phyloP scores from a whole-genome alignment of 2,113 vertebrate species.

The Triplophysa dalaica region DNA sequence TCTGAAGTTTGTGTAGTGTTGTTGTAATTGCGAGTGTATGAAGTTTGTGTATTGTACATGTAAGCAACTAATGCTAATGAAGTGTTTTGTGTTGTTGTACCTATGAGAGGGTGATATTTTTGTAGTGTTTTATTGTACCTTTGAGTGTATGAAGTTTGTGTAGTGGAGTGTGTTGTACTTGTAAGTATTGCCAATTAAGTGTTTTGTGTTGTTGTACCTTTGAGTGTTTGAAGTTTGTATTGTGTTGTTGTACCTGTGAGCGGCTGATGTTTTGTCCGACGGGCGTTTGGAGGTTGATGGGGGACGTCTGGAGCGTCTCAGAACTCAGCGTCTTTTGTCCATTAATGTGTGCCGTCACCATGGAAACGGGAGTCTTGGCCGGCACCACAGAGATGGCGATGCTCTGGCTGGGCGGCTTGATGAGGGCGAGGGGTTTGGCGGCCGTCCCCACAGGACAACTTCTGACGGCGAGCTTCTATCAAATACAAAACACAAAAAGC shows the following conservation, averaged over 20 bases:
- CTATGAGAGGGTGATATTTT: too few relatives aligned
- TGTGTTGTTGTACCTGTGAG: constrained; percentile 64
- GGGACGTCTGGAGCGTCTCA: constrained; percentile 74
- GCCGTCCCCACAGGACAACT: constrained; percentile 76
- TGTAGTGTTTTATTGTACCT: too few relatives aligned
- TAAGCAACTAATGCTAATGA: too few relatives aligned
- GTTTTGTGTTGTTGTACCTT: too few relatives aligned
- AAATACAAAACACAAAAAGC: constrained; percentile 51
- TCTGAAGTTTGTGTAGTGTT: too few relatives aligned
- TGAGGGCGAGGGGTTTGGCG: constrained; percentile 76
- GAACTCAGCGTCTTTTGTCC: constrained; percentile 74
- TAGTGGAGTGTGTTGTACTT: too few relatives aligned
- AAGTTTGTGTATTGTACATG: too few relatives aligned
- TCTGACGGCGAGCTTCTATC: constrained; percentile 80
- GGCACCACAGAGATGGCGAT: constrained; percentile 80
- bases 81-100: too few relatives aligned
- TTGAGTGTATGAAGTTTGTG: too few relatives aligned
- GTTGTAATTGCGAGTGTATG: too few relatives aligned
- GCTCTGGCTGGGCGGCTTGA: constrained; percentile 74
- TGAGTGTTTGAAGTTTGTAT: too few relatives aligned
- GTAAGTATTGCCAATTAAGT: too few relatives aligned
- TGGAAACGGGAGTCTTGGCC: constrained; percentile 78
- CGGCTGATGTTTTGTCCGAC: constrained; percentile 9
- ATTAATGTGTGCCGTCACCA: constrained; percentile 83
- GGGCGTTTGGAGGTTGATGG: constrained; percentile 78